A percentile compares a stretch with the other conserved stretches of the same genome.
phyloP scores from a whole-genome alignment of 2,113 vertebrate genomes.

The Ictalurus punctatus region DNA sequence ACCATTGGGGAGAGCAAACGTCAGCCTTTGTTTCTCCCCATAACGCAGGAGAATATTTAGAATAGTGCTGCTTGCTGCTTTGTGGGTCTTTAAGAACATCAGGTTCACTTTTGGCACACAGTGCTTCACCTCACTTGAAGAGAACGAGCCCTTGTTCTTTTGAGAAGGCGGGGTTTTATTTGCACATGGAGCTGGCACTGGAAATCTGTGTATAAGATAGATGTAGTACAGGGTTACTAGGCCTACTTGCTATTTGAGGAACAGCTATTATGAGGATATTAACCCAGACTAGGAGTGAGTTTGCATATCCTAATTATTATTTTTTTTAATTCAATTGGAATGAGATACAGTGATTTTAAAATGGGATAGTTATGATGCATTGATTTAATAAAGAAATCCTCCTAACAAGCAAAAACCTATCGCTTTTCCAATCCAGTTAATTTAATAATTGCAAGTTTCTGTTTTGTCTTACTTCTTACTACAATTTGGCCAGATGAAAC shows the following conservation, averaged over 20 bases:
- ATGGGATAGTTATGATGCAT: not conserved
- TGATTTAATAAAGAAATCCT: not conserved
- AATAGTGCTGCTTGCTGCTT: conserved; percentile 93
- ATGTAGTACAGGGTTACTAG: not conserved
- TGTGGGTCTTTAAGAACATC: conserved; percentile 98
- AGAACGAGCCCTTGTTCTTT: accelerated
- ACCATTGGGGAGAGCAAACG: conserved; percentile 85
- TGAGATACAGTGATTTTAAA: not conserved
- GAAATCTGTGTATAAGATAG: conserved; percentile 64
- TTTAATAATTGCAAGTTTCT: not conserved
- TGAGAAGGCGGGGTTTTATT: conserved; percentile 15
- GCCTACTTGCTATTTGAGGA: not conserved
- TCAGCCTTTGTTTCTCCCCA: conserved; percentile 85
- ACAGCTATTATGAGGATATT: not conserved
- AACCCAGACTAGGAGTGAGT: not conserved
- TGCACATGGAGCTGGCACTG: conserved; percentile 70
- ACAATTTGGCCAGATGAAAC: not conserved
- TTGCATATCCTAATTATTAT: not conserved
- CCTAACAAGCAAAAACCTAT: not conserved
- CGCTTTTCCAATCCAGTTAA: not conserved
- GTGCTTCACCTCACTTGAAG: not conserved
- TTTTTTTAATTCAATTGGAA: not conserved
- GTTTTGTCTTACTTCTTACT: not conserved
- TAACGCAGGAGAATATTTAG: conserved; percentile 96
- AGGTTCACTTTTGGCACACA: conserved; percentile 80